Base-by-base conservation (phyloP, 1,140 invertebrate species). In the Asobara japonica region DNA sequence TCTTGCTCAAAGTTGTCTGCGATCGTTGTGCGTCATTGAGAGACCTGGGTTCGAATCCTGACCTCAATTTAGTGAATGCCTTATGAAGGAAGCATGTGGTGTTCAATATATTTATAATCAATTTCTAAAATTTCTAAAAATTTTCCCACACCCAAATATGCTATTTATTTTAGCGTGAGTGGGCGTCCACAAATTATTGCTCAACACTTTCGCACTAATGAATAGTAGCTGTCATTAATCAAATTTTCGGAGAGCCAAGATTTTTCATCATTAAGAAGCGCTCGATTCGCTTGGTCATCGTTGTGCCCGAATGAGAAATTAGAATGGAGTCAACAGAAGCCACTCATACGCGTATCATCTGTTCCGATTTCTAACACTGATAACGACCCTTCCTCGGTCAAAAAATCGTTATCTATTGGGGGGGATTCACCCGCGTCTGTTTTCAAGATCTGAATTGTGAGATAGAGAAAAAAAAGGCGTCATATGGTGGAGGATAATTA, bases 341-440 rank as follows among this genome's bases (percentile, higher is more conserved):
- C 22, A 56, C 51, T 56, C 22, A 56, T 25, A 25, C 18, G 51
- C 51, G 51, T 56, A 56, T 56, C 51, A 56, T 56, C 51, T 56
- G 51, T 56, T 56, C 51, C 51, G 51, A 56, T 56, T 56, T 56
- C 51, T 56, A 56, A 56, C 51, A 56, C 51, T 56, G 51, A 56
- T 56, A 56, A 56, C 51, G 51, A 56, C 51, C 20, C 51, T 56
- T 7, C 22, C 51, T 1, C 3, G 2, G 16, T 8, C 22, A 56
- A 56, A 56, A 56, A 56, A 56, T 25, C 25, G 51, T 56, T 56
- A 56, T 56, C 51, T 56, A 20, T 56, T 7, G 22, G n/a, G 51
- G 22, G 51, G 51, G 51, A 56, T 56, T 56, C 51, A 56, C 51
- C 51, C 51, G 51, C 20, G 20, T 56, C 20, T 56, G 22, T 27